Conservation (phyloP, 1,140 invertebrate genomes). For the Drosophila santomea region DNA sequence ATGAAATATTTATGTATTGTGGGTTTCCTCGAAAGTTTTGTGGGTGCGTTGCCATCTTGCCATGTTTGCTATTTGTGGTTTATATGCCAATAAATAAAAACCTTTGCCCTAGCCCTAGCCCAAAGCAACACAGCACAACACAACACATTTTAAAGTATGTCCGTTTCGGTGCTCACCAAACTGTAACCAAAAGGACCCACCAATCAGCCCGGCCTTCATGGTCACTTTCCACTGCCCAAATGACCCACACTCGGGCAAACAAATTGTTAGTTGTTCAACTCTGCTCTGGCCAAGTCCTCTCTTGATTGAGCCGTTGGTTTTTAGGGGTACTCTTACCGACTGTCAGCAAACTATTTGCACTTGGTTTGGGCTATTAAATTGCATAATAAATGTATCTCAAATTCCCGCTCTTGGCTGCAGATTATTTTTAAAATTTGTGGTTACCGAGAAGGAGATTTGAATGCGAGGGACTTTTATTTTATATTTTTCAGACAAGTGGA, state of each 20-base stretch:
- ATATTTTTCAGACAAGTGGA: slow-evolving; percentile 2
- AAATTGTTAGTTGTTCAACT: slow-evolving; percentile 73
- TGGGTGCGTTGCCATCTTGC: slow-evolving; percentile 64
- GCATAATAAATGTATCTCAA: slow-evolving; percentile 71
- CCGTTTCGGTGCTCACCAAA: slow-evolving; percentile 34
- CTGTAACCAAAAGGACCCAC: slow-evolving; percentile 56
- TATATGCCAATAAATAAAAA: slow-evolving; percentile 82
- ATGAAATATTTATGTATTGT: slow-evolving; percentile 80
- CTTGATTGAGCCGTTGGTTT: slow-evolving; percentile 76
- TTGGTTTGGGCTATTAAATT: slow-evolving; percentile 76
- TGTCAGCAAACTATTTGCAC: slow-evolving; percentile 77
- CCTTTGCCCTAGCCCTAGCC: slow-evolving; percentile 57
- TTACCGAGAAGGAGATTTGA: slow-evolving; percentile 13
- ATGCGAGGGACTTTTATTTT: slow-evolving; percentile 6
- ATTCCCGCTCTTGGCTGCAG: slow-evolving; percentile 33
- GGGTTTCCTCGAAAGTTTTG: slow-evolving; percentile 45
- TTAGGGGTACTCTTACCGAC: slow-evolving; percentile 32
- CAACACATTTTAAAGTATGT: slow-evolving; percentile 72
- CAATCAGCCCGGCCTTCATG: slow-evolving; percentile 12
- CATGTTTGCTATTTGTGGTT: slow-evolving; percentile 80
- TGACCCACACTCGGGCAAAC: slow-evolving; percentile 53
- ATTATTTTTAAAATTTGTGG: slow-evolving; percentile 65
- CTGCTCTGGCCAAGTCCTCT: slow-evolving; percentile 44
- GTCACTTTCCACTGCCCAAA: slow-evolving; percentile 31
- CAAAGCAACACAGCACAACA: slow-evolving; percentile 26